Percentiles rank a stretch among this genome's conserved stretches.
phyloP scores from a whole-genome alignment of 2,888 invertebrate species.

The Synanthedon vespiformis region DNA sequence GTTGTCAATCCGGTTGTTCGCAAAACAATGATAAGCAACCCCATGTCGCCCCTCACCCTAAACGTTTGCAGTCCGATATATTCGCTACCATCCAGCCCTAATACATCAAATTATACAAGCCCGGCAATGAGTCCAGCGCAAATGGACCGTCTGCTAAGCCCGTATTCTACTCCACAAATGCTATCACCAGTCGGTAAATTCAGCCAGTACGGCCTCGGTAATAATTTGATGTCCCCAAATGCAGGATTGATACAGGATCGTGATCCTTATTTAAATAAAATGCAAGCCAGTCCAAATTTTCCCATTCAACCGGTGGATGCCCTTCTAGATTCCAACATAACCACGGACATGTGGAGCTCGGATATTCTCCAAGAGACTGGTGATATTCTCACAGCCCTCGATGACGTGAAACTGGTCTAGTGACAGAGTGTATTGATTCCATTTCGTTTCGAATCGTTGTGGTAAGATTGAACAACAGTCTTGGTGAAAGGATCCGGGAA shows the following conservation, averaged over 20 bases:
- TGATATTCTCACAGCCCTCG: slow-evolving; percentile 50
- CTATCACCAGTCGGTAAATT: slow-evolving; percentile 46
- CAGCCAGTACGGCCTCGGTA: slow-evolving; percentile 40
- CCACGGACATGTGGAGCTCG: slow-evolving; percentile 46
- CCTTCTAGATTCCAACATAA: slow-evolving; percentile 34
- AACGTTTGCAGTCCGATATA: slow-evolving; percentile 48
- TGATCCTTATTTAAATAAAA: slow-evolving; percentile 56
- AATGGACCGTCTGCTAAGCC: slow-evolving; percentile 41
- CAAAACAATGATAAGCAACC: slow-evolving; percentile 9
- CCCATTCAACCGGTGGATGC: slow-evolving; percentile 34
- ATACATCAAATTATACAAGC: slow-evolving; percentile 30
- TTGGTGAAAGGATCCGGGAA: too few species aligned
- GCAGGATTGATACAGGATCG: slow-evolving; percentile 35
- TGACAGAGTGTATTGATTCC: slow-evolving; percentile 27
- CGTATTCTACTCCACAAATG: slow-evolving; percentile 51
- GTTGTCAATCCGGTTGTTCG: slow-evolving; percentile 15
- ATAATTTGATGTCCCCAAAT: slow-evolving; percentile 33
- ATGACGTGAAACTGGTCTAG: slow-evolving; percentile 53
- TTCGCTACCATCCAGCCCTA: slow-evolving; percentile 48
- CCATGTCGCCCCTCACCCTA: slow-evolving; percentile 49
- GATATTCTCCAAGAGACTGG: slow-evolving; percentile 47
- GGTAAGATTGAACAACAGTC: slow-evolving; percentile 12
- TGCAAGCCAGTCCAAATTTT: slow-evolving; percentile 50
- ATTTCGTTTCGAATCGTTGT: slow-evolving; percentile 14
- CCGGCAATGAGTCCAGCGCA: slow-evolving; percentile 51